Conservation (phyloP, 2,888 invertebrate genomes). For the Drosophila austrosaltans region DNA sequence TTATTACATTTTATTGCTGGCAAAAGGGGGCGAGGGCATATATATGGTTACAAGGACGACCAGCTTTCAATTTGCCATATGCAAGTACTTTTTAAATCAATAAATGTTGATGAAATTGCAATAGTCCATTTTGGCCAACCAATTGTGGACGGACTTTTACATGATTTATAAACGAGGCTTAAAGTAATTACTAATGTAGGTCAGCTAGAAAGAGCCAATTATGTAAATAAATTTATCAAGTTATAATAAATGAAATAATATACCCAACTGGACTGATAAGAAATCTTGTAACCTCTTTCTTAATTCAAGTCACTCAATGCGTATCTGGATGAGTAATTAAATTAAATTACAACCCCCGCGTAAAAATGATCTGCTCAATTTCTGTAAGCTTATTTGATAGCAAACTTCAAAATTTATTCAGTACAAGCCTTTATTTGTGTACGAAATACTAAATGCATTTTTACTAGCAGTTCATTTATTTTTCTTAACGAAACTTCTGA, state of each 20-base stretch:
- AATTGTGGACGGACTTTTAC: not conserved
- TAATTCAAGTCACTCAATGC: too few relatives aligned
- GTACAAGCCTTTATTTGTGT: too few relatives aligned
- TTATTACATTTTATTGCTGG: slow-evolving; percentile 50
- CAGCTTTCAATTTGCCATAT: slow-evolving; percentile 23
- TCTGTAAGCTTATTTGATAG: too few relatives aligned
- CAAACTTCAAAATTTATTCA: too few relatives aligned
- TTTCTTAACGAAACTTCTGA: too few relatives aligned
- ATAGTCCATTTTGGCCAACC: not conserved
- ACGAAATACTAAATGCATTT: too few relatives aligned
- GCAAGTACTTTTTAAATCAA: not conserved
- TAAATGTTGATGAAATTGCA: slow-evolving; percentile 7
- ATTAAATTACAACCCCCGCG: too few relatives aligned
- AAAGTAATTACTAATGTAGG: not conserved
- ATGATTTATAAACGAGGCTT: not conserved
- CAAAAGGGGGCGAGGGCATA: slow-evolving; percentile 11
- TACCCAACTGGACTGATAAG: not conserved
- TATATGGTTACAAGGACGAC: slow-evolving; percentile 64
- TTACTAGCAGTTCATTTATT: too few relatives aligned
- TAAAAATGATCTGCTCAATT: too few relatives aligned
- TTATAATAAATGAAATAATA: not conserved
- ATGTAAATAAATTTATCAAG: not conserved
- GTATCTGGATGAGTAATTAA: too few relatives aligned
- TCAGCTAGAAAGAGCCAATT: too few relatives aligned
- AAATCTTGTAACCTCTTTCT: too few relatives aligned